Evolutionary conservation across 2,113 vertebrate genomes (phyloP), one percentile per base, ranked within the genome.

Genomic region (Nematolebias whitei): DNA sequence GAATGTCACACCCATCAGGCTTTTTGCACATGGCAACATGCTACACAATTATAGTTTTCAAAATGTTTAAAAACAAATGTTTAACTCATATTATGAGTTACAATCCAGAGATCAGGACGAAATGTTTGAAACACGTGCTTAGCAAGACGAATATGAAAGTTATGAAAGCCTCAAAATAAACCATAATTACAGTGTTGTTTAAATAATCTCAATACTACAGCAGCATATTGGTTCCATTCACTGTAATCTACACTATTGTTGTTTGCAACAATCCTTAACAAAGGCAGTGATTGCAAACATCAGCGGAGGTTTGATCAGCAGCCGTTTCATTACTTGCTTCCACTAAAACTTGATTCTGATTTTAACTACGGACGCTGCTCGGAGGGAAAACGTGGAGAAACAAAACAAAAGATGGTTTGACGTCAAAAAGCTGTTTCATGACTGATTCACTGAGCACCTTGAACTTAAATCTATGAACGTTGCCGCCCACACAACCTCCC

Each of bases 201-300:
- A 63, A 63, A 59, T 59, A 45, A 20, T 45, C 2, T 2, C 13
- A 48, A 29, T 14, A 40, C 3, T 14, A 40, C 20, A 56, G 0
- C 35, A 52, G 26, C 43, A 14, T 23, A 71, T 61, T 16, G 68
- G 12, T 5, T 15, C 11, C 22, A 23, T 57, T 74, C 29, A 52
- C 2, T 1, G 12, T 53, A 29, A 63, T 50, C 49, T 24, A 23
- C 55, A 56, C 14, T 14, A 53, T 44, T 57, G 54, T 49, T 49
- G 22, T 58, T 10, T 16, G n/a, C 14, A 13, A 18, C 19, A 6
- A 18, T n/a, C n/a, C 24, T 52, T 0, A 47, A 3, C 16, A 57
- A 74, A 76, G 24, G 24, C 38, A 10, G 24, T 45, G 13, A 68
- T 77, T 58, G 64, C 0, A 29, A n/a, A 23, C 2, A 20, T 62